Conservation (phyloP, 1,140 invertebrate genomes). For the Caenorhabditis brenneri region DNA sequence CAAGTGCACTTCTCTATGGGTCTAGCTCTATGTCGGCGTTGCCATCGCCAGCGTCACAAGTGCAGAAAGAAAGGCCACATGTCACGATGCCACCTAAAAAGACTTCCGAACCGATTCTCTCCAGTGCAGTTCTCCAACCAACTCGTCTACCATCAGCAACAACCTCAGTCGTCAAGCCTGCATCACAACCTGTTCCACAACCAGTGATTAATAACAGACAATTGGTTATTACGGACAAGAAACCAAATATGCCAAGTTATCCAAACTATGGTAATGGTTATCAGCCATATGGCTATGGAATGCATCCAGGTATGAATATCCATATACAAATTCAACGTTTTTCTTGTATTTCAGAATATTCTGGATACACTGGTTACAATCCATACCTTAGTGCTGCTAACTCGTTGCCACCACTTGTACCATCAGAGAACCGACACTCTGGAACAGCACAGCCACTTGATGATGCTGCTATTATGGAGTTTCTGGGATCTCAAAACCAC, state of each 20-base stretch:
- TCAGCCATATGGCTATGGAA: neutral
- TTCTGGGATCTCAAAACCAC: neutral
- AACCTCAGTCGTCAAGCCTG: neutral
- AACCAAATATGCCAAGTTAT: neutral
- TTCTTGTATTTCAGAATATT: neutral
- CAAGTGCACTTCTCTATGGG: conserved; percentile 35
- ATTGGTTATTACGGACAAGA: neutral
- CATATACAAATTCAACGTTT: no score
- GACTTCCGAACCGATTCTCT: neutral
- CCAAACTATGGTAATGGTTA: neutral
- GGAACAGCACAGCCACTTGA: neutral
- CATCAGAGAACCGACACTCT: neutral
- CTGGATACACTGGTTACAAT: neutral
- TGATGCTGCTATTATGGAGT: neutral
- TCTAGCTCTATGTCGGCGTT: neutral
- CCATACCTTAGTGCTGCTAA: neutral
- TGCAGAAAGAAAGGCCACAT: neutral
- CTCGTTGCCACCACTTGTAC: neutral
- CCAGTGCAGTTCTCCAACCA: neutral
- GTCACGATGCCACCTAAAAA: neutral
- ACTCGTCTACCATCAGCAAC: neutral
- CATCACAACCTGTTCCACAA: neutral
- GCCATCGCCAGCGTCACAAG: neutral
- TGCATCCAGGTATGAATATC: no score
- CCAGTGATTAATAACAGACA: no score